Evolutionary conservation across 2,888 invertebrate genomes (phyloP).

Genomic region (Amorpha juglandis): DNA sequence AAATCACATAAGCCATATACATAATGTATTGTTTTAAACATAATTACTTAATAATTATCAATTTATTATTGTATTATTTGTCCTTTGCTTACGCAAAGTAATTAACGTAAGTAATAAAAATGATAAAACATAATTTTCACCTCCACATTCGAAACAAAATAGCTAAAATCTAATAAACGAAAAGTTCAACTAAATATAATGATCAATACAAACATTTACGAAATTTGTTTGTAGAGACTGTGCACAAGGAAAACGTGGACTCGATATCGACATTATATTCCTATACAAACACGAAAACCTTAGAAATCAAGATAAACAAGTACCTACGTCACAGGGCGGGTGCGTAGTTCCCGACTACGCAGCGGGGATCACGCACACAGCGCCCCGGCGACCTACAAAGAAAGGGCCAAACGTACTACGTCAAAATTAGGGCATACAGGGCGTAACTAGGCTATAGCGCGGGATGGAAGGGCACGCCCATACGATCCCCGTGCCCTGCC

Average conservation of each 20-base stretch:
- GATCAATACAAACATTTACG: constrained; percentile 16
- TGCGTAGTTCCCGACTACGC: constrained; percentile 45
- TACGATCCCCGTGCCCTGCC: constrained; percentile 78
- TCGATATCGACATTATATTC: constrained; percentile 18
- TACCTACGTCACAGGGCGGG: constrained; percentile 27
- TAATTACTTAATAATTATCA: no score
- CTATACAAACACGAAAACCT: constrained; percentile 22
- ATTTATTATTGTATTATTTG: no score
- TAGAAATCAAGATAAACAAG: constrained; percentile 30
- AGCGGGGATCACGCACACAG: constrained; percentile 61
- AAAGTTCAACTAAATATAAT: neutral
- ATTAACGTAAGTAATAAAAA: no score
- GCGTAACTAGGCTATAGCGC: constrained; percentile 81
- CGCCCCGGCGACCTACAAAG: constrained; percentile 47
- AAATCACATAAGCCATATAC: no score
- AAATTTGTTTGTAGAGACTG: neutral
- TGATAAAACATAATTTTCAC: neutral
- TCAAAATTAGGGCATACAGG: constrained; percentile 83
- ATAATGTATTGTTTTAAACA: no score
- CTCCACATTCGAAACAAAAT: neutral
- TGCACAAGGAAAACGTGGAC: constrained; percentile 12
- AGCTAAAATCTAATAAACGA: neutral
- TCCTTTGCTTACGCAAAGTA: neutral
- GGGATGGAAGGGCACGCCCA: constrained; percentile 77
- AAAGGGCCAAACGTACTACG: constrained; percentile 64